phyloP scores from a whole-genome alignment of 2,113 vertebrate genomes.

The Crotalus tigris region DNA sequence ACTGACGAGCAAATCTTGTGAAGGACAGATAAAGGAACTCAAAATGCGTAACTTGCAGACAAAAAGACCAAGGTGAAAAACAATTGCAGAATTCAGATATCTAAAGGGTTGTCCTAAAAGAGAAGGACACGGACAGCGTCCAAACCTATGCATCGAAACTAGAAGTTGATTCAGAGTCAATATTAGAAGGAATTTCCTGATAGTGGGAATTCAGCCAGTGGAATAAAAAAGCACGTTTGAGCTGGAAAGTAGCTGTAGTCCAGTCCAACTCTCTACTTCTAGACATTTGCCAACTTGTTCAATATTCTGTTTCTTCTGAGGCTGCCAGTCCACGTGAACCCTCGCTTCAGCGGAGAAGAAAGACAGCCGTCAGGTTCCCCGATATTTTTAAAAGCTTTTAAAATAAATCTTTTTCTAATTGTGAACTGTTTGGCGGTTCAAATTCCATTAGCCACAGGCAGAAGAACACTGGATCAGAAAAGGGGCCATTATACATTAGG shows the following conservation, averaged over 20 bases:
- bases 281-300: background rate
- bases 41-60: background rate
- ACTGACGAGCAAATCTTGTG: background rate
- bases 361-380: background rate
- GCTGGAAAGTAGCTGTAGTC: background rate
- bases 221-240: background rate
- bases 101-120: background rate
- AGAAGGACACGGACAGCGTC: fast-evolving
- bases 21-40: background rate
- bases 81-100: too few species aligned
- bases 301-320: background rate
- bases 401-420: constrained; percentile 42
- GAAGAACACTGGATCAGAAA: constrained; percentile 36
- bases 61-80: too few species aligned
- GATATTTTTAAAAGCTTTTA: constrained; percentile 30
- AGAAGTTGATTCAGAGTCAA: background rate
- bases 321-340: background rate
- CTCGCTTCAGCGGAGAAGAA: constrained; percentile 17
- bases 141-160: background rate
- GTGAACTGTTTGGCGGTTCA: constrained; percentile 21
- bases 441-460: constrained; percentile 42
- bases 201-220: background rate
- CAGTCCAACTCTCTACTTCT: background rate
- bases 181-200: background rate
- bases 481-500: constrained; percentile 45